Evolutionary conservation across 1,140 invertebrate genomes (phyloP), one percentile per base, ranked within the genome.

Genomic region (Monochamus saltuarius): DNA sequence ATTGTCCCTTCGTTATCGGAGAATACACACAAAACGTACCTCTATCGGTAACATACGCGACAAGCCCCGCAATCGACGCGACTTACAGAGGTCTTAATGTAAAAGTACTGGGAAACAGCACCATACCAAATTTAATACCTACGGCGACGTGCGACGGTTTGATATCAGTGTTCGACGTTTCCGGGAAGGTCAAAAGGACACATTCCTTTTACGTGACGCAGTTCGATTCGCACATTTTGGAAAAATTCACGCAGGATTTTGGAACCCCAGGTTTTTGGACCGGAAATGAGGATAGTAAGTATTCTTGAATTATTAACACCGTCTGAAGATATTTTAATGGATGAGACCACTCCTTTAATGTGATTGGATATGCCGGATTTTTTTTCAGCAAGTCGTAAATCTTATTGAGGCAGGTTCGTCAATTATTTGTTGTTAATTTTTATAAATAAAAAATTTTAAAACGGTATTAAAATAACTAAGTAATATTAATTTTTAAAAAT

Each of bases 21-120:
- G 93, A 96, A 75, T 95, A 94, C 68, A 97, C 94, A 9, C 92
- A 95, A 77, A 97, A 97, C 80, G 94, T 97, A 47, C 93, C 94
- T n/a, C 81, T 97, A 37, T 88, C 87, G 59, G 89, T 94, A 10
- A 93, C 91, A 17, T 89, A 92, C 75, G 92, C 92, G 10, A 94
- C 92, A 38, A 89, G 89, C 67, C 92, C 92, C 43, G 92, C 92
- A 4, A 75, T 81, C 64, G 80, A 76, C 49, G 72, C 68, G 16
- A 73, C 71, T 37, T 74, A 71, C 51, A 53, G 69, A 43, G 68
- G 71, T 10, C 34, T 57, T 13, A 62, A 64, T n/a, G 63, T 73
- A 10, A 65, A 56, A 16, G 56, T 71, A 11, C 19, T 75, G 38
- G 70, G 73, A n/a, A 65, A 66, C 9, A 73, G 71, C 43, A 66